phyloP scores from a whole-genome alignment of 2,888 invertebrate genomes.

The Bugulina stolonifera region DNA sequence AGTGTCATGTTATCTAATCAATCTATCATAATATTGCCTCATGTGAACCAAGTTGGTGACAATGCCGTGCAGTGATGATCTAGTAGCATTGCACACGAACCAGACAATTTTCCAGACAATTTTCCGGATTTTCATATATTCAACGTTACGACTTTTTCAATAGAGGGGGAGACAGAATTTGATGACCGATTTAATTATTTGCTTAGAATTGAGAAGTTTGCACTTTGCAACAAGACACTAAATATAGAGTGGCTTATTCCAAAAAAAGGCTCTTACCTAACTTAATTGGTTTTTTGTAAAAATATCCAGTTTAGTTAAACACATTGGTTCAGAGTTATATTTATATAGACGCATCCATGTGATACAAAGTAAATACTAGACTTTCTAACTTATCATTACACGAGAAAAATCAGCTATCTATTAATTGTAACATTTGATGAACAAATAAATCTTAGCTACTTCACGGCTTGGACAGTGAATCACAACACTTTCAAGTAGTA shows the following conservation, averaged over 20 bases:
- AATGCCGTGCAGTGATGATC: background rate
- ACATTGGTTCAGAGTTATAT: background rate
- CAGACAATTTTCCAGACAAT: background rate
- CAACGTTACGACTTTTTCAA: background rate
- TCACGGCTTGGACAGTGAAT: too few species aligned
- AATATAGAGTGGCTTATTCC: too few species aligned
- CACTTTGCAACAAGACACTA: background rate
- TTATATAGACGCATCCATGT: background rate
- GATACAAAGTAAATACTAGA: background rate
- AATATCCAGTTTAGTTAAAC: background rate
- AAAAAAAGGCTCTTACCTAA: background rate
- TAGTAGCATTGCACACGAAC: background rate
- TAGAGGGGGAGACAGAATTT: background rate
- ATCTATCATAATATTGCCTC: background rate
- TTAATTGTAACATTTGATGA: too few species aligned
- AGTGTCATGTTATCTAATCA: slow-evolving; percentile 25
- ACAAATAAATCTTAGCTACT: too few species aligned
- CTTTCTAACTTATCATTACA: too few species aligned
- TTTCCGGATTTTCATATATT: background rate
- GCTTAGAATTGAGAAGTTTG: background rate
- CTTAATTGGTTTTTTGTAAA: background rate
- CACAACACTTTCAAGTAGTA: too few species aligned
- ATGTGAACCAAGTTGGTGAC: slow-evolving; percentile 1
- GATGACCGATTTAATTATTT: background rate
- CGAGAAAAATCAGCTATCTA: too few species aligned